Percentiles rank a stretch among this genome's conserved stretches.
Evolutionary conservation across 2,113 vertebrate genomes (phyloP).

Genomic region (Corythoichthys intestinalis): DNA sequence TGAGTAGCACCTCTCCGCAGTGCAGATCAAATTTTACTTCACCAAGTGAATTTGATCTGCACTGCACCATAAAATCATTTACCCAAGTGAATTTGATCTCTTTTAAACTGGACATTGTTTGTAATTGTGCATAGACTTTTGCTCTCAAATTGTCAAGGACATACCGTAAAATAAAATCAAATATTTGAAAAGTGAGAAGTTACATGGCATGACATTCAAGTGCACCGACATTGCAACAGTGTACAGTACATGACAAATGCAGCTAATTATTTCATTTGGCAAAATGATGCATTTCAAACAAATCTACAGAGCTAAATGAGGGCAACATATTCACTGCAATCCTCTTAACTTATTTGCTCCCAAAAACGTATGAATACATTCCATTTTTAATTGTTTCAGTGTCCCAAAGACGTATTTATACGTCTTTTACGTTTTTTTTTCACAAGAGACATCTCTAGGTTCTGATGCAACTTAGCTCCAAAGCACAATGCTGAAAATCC

Average conservation of each 20-base stretch:
- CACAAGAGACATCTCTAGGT: too few species aligned
- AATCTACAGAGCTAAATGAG: background rate
- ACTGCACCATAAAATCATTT: constrained; percentile 35
- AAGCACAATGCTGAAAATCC: too few species aligned
- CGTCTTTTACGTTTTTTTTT: too few species aligned
- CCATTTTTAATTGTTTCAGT: too few species aligned
- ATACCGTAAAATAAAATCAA: background rate
- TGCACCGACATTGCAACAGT: background rate
- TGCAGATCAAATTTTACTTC: constrained; percentile 42
- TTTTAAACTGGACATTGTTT: constrained; percentile 31
- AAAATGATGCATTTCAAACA: background rate
- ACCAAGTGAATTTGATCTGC: constrained; percentile 34
- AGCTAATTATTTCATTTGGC: background rate
- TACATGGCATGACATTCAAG: background rate
- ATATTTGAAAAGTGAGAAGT: background rate
- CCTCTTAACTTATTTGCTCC: too few species aligned
- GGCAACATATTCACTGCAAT: background rate
- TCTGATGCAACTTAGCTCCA: too few species aligned
- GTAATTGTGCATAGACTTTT: constrained; percentile 17
- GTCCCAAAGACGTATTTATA: too few species aligned
- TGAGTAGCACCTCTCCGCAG: constrained; percentile 11
- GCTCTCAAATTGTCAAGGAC: background rate
- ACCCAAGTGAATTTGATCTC: constrained; percentile 45
- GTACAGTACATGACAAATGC: background rate
- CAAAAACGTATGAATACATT: too few species aligned